phyloP scores from a whole-genome alignment of 2,797 vertebrate genomes.

The Columba guinea region DNA sequence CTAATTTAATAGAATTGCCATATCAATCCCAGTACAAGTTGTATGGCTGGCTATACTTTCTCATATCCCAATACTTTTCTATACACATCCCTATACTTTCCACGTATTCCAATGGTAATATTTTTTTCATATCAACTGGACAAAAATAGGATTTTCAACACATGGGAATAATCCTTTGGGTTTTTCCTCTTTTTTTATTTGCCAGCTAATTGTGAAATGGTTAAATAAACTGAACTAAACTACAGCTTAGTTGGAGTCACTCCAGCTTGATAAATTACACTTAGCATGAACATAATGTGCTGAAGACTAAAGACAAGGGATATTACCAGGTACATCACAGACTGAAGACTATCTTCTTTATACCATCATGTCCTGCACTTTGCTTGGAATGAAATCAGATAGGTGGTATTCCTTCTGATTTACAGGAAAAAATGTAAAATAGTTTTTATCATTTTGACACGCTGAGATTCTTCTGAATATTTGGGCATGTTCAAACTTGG shows the following conservation, averaged over 20 bases:
- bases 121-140: neutral
- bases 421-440: neutral
- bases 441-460: neutral
- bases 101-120: neutral
- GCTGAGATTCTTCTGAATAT: neutral
- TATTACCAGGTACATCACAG: neutral
- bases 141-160: neutral
- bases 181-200: neutral
- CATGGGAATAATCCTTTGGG: neutral
- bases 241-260: neutral
- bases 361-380: neutral
- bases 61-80: too few species aligned
- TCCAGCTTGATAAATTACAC: neutral
- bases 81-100: too few species aligned
- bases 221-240: neutral
- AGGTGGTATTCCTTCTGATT: neutral
- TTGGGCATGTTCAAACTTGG: neutral
- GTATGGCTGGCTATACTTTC: neutral
- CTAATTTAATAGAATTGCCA: neutral
- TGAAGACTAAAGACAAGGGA: neutral
- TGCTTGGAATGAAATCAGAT: neutral
- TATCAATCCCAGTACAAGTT: neutral
- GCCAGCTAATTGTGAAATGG: neutral
- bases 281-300: neutral
- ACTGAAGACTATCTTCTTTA: neutral